phyloP scores from a whole-genome alignment of 2,113 vertebrate species.

The Caranx ignobilis region DNA sequence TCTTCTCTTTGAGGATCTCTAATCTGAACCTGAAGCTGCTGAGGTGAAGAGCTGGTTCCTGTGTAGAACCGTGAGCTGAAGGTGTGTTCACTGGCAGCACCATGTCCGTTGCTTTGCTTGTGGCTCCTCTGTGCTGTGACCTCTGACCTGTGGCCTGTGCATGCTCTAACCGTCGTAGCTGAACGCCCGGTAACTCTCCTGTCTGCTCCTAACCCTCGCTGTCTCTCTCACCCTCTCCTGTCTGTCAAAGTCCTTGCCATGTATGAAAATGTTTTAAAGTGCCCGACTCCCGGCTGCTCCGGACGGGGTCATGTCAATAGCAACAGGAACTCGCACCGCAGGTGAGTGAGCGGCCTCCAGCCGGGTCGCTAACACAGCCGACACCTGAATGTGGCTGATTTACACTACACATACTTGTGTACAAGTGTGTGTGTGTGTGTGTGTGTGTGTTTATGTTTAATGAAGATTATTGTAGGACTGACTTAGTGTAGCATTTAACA shows the following conservation, averaged over 20 bases:
- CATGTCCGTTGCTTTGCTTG: not conserved
- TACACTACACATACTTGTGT: not conserved
- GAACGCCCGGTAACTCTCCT: conserved; percentile 57
- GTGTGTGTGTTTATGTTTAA: not conserved
- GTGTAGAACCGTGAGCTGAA: not conserved
- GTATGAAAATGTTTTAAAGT: conserved; percentile 99
- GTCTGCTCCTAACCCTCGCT: conserved; percentile 83
- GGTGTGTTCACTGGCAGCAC: not conserved
- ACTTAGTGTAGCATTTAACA: too few species aligned
- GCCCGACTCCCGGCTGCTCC: conserved; percentile 99
- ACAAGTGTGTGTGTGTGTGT: not conserved
- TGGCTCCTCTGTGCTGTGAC: not conserved
- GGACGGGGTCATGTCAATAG: conserved; percentile 99
- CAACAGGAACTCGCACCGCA: conserved; percentile 99
- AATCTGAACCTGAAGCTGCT: too few species aligned
- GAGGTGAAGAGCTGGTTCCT: not conserved
- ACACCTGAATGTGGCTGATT: conserved; percentile 1
- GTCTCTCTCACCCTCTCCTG: conserved; percentile 89
- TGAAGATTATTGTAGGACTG: not conserved
- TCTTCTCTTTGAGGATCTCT: too few species aligned
- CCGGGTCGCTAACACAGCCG: conserved; percentile 4
- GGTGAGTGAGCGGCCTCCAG: conserved; percentile 88
- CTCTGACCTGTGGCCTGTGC: conserved; percentile 31
- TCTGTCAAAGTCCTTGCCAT: conserved; percentile 98
- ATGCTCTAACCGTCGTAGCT: conserved; percentile 51